A percentile compares a stretch with the other conserved stretches of the same genome.
Evolutionary conservation across 1,140 invertebrate species (phyloP).

Genomic region (Achatina immaculata): DNA sequence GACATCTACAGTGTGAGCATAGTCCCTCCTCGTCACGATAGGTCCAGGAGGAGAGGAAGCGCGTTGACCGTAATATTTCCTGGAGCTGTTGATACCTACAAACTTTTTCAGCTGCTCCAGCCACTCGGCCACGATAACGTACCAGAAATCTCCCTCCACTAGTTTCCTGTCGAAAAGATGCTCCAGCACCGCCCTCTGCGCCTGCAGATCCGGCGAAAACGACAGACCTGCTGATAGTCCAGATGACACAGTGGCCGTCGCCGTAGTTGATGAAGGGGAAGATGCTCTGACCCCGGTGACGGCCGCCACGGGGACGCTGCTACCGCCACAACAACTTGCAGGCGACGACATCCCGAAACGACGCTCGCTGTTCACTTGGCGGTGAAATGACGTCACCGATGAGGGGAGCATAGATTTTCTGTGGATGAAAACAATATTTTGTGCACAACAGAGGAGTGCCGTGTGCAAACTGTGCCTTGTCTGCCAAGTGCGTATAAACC

Average conservation of each 20-base stretch:
- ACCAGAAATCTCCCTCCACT: conserved; percentile 67
- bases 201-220: conserved; percentile 56
- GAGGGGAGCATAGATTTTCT: conserved; percentile 37
- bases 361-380: conserved; percentile 41
- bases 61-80: conserved; percentile 61
- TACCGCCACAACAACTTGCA: conserved; percentile 4
- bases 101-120: conserved; percentile 65
- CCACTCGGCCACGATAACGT: conserved; percentile 66
- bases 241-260: neutral
- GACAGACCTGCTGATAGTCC: conserved; percentile 23
- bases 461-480: conserved; percentile 16
- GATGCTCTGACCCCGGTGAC: conserved; percentile 35
- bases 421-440: neutral
- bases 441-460: neutral
- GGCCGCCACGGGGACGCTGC: conserved; percentile 30
- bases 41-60: conserved; percentile 58
- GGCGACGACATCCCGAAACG: conserved; percentile 45
- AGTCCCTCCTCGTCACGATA: conserved; percentile 61
- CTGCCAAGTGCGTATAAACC: conserved; percentile 5
- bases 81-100: conserved; percentile 56
- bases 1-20: conserved; percentile 65
- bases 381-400: conserved; percentile 44
- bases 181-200: conserved; percentile 60
- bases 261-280: conserved; percentile 6
- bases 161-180: conserved; percentile 58